These are phyloP conservation scores for Galeopsomyia nigrocyanea DNA, from an alignment of 2,888 invertebrate species.

Conservation along the genomic window DNA sequence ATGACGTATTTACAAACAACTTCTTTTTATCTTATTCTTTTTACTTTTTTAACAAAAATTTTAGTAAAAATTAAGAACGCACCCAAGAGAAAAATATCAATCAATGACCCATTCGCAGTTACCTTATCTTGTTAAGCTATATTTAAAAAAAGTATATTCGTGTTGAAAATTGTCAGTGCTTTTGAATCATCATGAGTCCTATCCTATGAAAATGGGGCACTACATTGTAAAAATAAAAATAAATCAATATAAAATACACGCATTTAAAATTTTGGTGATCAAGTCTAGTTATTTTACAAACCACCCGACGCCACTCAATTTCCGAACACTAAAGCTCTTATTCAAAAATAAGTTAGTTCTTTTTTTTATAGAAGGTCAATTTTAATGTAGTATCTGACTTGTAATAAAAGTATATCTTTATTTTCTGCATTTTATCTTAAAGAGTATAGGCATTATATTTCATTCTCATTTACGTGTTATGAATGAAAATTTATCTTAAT, in stretches of 20 bases:
- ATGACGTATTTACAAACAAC: neutral
- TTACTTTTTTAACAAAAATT: constrained; percentile 1
- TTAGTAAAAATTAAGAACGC: constrained; percentile 21
- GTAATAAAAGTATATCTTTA: no score
- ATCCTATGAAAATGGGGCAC: constrained; percentile 16
- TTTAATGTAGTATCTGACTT: no score
- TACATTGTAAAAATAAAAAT: constrained; percentile 52
- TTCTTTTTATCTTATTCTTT: constrained; percentile 20
- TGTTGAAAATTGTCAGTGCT: constrained; percentile 60
- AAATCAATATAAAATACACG: constrained; percentile 50
- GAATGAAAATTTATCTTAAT: no score
- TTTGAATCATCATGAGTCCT: constrained; percentile 50
- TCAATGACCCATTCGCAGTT: constrained; percentile 54
- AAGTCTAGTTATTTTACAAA: no score
- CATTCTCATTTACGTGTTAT: no score
- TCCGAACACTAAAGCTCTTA: no score
- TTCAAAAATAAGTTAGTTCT: no score
- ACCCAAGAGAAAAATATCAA: constrained; percentile 3
- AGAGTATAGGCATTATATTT: no score
- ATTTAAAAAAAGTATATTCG: constrained; percentile 62
- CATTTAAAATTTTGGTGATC: no score
- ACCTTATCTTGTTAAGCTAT: constrained; percentile 60
- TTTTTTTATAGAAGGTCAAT: no score
- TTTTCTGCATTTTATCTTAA: no score
- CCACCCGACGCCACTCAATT: no score